Base-by-base conservation (phyloP, 2,888 invertebrate species). In the Agrotis puta region DNA sequence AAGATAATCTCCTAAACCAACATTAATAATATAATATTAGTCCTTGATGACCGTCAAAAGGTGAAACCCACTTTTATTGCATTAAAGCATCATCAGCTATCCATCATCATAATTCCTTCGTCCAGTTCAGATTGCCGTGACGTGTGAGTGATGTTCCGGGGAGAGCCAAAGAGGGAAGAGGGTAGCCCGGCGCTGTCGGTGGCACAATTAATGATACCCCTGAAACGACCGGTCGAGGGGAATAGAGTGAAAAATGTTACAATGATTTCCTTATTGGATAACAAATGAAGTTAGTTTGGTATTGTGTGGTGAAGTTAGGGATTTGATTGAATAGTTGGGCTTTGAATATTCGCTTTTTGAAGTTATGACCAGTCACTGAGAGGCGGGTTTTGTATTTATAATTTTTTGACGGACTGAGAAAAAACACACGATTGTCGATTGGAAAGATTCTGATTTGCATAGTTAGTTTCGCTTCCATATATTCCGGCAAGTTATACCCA, bases 141-240 rank as follows among this genome's bases (percentile, higher is more conserved):
- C 62, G 59, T 39, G 69, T 64, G 74, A 84, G 71, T 66, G 70
- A 79, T 66, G 68, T 68, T 20, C 47, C 48, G 64, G 43, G 62
- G 18, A 68, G 64, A 68, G 68, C n/a, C n/a, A n/a, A 56, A 33
- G 33, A 33, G 56, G 33, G 56, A 54, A 54, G 27, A 70, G 68
- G 72, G 70, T 66, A 45, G 20, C 50, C 27, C 33, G 22, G 59
- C 39, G 39, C 70, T 65, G 79, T 66, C 71, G 51, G 68, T 76
- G 64, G 63, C n/a, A 57, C 50, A 74, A 85, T 85, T 83, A 82
- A 83, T 83, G 85, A 73, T 76, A 54, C 54, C 43, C 56, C 58
- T 39, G 66, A 50, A 68, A n/a, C 33, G 67, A 47, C 64, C 61
- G 71, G 57, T 64, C 68, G 69, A 63, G 73, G 63, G 76, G 62